Evolutionary conservation across 2,797 vertebrate genomes (phyloP).

Genomic region (Sebastes vulpes): DNA sequence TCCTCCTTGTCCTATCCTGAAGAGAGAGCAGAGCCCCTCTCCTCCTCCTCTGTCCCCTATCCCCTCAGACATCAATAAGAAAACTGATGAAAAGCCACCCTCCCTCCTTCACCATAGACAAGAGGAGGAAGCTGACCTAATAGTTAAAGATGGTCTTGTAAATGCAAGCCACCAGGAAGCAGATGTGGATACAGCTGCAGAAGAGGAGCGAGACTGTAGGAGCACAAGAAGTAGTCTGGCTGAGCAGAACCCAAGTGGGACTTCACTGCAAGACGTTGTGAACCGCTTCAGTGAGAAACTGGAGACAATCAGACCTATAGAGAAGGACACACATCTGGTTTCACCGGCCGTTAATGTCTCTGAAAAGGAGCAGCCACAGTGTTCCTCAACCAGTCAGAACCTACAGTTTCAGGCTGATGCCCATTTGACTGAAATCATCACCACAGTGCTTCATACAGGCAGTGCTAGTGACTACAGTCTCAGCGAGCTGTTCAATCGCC

Average conservation of each 20-base stretch:
- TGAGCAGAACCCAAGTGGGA: conserved; percentile 81
- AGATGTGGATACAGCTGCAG: conserved; percentile 44
- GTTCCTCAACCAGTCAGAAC: conserved; percentile 82
- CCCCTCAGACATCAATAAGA: conserved; percentile 85
- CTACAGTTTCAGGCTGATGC: conserved; percentile 82
- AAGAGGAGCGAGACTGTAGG: conserved; percentile 54
- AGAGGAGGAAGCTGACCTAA: conserved; percentile 54
- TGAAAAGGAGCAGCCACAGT: conserved; percentile 79
- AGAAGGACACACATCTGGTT: conserved; percentile 81
- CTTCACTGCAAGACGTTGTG: conserved; percentile 90
- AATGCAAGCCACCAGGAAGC: conserved; percentile 29
- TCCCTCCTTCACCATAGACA: conserved; percentile 88
- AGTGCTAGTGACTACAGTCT: conserved; percentile 91
- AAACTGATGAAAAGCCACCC: conserved; percentile 87
- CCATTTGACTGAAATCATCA: conserved; percentile 92
- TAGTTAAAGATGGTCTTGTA: conserved; percentile 30
- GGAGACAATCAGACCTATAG: conserved; percentile 89
- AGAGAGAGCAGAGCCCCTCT: conserved; percentile 88
- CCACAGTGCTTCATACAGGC: conserved; percentile 91
- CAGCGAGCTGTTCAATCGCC: conserved; percentile 90
- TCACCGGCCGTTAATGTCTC: conserved; percentile 74
- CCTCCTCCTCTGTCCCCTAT: conserved; percentile 92
- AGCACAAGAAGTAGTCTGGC: conserved; percentile 59
- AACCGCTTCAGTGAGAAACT: conserved; percentile 93
- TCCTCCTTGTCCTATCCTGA: conserved; percentile 72